Conservation (phyloP, 1,140 invertebrate species). For the Globodera rostochiensis region DNA sequence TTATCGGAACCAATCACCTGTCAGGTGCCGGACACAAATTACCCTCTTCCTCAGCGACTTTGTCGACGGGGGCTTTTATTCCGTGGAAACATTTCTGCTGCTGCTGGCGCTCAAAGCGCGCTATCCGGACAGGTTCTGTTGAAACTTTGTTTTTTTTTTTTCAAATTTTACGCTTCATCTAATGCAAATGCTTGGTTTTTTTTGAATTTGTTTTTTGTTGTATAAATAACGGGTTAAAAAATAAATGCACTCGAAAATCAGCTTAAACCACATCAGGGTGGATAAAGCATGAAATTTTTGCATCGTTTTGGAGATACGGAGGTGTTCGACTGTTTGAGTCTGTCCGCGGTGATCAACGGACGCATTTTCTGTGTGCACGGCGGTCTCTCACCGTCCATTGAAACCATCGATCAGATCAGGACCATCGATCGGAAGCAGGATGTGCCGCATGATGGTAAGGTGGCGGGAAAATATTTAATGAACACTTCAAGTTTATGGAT, state of each 20-base stretch:
- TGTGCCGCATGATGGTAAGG: constrained; percentile 93
- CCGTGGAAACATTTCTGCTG: constrained; percentile 96
- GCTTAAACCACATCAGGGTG: no score
- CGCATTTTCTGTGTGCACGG: constrained; percentile 99
- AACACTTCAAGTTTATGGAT: background rate
- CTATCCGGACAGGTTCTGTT: constrained; percentile 97
- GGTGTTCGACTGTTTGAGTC: constrained; percentile 96
- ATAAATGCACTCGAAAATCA: no score
- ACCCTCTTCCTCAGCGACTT: constrained; percentile 99
- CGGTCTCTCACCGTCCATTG: constrained; percentile 89
- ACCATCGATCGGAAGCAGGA: constrained; percentile 98
- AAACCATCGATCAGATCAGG: constrained; percentile 96
- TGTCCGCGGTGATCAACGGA: constrained; percentile 97
- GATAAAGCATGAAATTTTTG: no score
- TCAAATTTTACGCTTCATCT: no score
- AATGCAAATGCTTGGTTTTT: no score
- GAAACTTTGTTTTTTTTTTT: no score
- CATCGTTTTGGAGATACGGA: no score
- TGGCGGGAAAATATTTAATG: no score
- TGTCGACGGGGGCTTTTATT: constrained; percentile 86
- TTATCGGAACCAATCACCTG: no score
- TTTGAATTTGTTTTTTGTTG: no score
- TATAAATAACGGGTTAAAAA: no score
- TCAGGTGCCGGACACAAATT: constrained; percentile 91
- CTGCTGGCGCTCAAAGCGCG: constrained; percentile 94